A percentile compares a stretch with the other conserved stretches of the same genome.
These are phyloP conservation scores for Heliconius melpomene DNA, from an alignment of 1,140 invertebrate species.

Conservation along the genomic window DNA sequence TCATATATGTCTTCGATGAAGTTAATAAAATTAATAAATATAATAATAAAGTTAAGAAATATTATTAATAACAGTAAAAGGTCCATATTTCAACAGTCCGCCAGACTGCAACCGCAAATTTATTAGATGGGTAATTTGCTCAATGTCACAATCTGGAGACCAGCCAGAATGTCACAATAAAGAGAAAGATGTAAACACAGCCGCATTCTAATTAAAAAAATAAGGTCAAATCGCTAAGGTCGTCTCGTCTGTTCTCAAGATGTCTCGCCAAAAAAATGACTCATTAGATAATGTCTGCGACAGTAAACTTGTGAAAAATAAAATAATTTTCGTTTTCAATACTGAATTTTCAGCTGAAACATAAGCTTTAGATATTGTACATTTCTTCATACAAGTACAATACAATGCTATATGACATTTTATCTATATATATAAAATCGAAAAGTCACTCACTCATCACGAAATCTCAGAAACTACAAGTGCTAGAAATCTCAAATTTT, in stretches of 20 bases:
- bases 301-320: slow-evolving; percentile 44
- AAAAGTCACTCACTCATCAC: no score
- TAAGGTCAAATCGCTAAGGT: slow-evolving; percentile 65
- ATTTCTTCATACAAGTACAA: background rate
- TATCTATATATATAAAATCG: no score
- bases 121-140: slow-evolving; percentile 52
- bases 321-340: background rate
- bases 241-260: slow-evolving; percentile 65
- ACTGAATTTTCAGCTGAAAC: background rate
- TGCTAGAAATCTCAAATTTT: no score
- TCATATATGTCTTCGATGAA: slow-evolving; percentile 49
- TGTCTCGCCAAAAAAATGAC: slow-evolving; percentile 68
- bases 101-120: slow-evolving; percentile 35
- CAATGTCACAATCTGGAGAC: slow-evolving; percentile 64
- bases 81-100: slow-evolving; percentile 20
- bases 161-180: slow-evolving; percentile 74
- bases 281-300: slow-evolving; percentile 55
- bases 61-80: slow-evolving; percentile 2
- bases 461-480: no score
- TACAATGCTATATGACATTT: no score
- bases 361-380: background rate
- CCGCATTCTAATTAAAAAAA: slow-evolving; percentile 76
- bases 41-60: no score
- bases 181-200: slow-evolving; percentile 77
- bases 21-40: background rate